Evolutionary conservation across 1,140 invertebrate species (phyloP), one percentile per base, ranked within the genome.

Genomic region (Zaprionus ornatus): DNA sequence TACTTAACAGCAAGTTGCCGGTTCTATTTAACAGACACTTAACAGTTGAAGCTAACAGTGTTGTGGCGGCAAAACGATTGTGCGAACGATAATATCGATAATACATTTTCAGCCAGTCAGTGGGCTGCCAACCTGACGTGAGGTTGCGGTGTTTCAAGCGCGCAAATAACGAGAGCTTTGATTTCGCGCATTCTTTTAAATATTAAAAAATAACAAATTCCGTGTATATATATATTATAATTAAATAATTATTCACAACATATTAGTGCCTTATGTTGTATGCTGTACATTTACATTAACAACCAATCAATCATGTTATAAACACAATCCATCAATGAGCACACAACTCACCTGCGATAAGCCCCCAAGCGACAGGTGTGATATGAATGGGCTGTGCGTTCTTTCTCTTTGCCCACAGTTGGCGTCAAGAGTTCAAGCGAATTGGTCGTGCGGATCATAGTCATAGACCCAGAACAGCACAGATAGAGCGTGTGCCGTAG

Each of bases 361-460:
- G 71, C 48, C 25, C 12, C 2, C 32, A 60, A 73, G 29, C 40
- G 40, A 67, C 61, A 68, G 55, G 67, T 75, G 67, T 60, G 77
- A 62, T 73, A 68, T 45, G 45, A 59, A 57, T 61, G 42, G 23
- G 50, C 35, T 29, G 23, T 19, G 23, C 40, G 48, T 25, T 55
- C 12, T 72, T 63, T 61, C 59, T 69, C 80, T 65, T 48, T 27
- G 42, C 37, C 37, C 69, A 73, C 76, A 90, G 85, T 90, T 90
- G 82, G 59, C 76, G 61, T 70, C 76, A 74, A 70, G 45, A 64
- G 56, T 74, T 90, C 61, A 64, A 76, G 17, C 73, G 72, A 23
- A 68, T 80, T 55, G 79, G 78, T 71, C 72, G 80, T 70, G 72
- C 21, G 42, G 59, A 60, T 40, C 59, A 63, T 42, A 56, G 32